Percentiles rank a stretch among this genome's conserved stretches.
These are phyloP conservation scores for Agapornis roseicollis DNA, from an alignment of 2,113 vertebrate genomes.

Conservation along the genomic window DNA sequence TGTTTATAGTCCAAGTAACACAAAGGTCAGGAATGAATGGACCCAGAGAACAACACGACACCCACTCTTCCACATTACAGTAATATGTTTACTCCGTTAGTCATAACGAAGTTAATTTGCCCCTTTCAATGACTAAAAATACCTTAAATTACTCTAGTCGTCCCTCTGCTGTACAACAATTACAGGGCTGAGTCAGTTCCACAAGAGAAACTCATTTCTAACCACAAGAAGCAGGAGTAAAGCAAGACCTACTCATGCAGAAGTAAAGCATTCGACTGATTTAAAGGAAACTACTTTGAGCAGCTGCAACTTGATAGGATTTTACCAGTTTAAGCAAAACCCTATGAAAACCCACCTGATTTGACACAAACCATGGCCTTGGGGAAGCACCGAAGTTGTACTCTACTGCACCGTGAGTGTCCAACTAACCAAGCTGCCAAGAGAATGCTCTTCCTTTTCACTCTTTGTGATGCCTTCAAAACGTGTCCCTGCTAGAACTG, in stretches of 20 bases:
- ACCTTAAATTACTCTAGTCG: not conserved
- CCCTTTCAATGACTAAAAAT: not conserved
- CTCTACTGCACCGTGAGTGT: not conserved
- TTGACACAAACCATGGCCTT: not conserved
- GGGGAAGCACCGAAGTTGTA: not conserved
- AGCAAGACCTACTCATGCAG: not conserved
- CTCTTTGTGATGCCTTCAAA: not conserved
- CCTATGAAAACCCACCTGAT: not conserved
- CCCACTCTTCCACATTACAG: not conserved
- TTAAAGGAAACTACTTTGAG: not conserved
- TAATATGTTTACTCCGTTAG: not conserved
- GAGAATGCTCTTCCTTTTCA: not conserved
- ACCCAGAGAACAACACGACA: not conserved
- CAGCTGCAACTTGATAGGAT: not conserved
- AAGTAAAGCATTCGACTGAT: not conserved
- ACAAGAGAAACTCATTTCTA: not conserved
- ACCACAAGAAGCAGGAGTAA: not conserved
- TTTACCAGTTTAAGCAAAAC: not conserved
- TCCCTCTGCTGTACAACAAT: not conserved
- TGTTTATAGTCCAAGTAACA: not conserved
- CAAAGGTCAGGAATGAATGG: conserved; percentile 1
- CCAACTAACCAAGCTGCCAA: not conserved
- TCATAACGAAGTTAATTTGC: not conserved
- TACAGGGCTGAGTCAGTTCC: not conserved
- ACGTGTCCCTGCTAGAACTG: not conserved